Evolutionary conservation across 2,888 invertebrate genomes (phyloP).

Genomic region (Oscheius myriophilus): DNA sequence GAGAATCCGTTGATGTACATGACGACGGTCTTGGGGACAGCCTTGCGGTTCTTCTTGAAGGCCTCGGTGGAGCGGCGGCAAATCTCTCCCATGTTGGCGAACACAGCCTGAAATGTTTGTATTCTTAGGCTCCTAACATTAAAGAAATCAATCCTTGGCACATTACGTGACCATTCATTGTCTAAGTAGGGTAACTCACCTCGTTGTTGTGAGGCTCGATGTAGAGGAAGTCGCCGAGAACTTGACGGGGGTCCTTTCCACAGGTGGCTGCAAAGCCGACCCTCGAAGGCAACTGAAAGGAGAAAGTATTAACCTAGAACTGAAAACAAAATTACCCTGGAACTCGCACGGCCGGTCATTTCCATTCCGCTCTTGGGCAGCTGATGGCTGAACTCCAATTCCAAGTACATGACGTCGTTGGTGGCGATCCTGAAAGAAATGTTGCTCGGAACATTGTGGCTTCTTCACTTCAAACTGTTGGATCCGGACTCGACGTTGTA

Average conservation of each 20-base stretch:
- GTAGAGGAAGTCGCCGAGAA: constrained; percentile 12
- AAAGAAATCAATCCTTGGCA: neutral
- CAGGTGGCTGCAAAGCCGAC: constrained; percentile 21
- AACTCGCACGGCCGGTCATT: neutral
- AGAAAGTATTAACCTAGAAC: no score
- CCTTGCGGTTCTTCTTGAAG: constrained; percentile 5
- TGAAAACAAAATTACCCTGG: no score
- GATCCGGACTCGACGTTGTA: constrained; percentile 6
- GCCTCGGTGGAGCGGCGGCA: neutral
- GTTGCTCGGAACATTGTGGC: neutral
- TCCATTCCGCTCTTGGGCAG: constrained; percentile 3
- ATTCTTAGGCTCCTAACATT: neutral
- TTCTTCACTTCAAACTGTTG: neutral
- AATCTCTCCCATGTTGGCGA: neutral
- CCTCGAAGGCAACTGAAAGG: neutral
- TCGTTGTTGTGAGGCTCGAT: constrained; percentile 13
- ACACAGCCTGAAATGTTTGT: constrained; percentile 7
- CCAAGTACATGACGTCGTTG: constrained; percentile 19
- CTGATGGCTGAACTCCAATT: constrained; percentile 8
- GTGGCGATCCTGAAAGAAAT: constrained; percentile 7
- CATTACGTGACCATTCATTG: no score
- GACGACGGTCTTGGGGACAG: constrained; percentile 10
- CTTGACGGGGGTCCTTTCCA: neutral
- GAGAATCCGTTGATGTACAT: constrained; percentile 8
- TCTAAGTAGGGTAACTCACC: constrained; percentile 1